These are phyloP conservation scores for Micromussa lordhowensis DNA, from an alignment of 92 coral and sea anemone species.

Conservation along the genomic window DNA sequence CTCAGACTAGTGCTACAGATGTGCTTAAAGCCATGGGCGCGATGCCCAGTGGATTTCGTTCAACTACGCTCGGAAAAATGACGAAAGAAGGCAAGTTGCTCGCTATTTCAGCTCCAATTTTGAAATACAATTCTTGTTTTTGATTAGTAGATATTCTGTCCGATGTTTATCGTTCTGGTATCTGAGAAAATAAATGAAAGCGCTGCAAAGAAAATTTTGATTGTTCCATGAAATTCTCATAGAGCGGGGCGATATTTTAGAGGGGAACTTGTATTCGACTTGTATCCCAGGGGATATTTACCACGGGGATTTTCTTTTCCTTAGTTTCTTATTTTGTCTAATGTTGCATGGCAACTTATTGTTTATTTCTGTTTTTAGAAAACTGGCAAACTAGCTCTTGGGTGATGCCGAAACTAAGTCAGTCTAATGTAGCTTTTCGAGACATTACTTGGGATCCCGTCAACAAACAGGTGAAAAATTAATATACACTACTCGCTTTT, in stretches of 20 bases:
- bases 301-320: no score
- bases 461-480: conserved; percentile 78
- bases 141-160: no score
- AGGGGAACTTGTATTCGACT: no score
- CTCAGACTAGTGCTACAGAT: conserved; percentile 95
- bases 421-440: conserved; percentile 83
- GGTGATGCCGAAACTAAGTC: conserved; percentile 93
- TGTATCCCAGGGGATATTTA: no score
- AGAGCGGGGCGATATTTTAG: no score
- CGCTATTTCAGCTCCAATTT: no score
- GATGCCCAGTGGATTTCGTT: conserved; percentile 96
- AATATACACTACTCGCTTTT: background rate
- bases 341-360: background rate
- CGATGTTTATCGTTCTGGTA: no score
- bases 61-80: conserved; percentile 89
- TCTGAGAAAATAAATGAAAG: no score
- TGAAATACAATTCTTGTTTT: no score
- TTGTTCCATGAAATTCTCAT: no score
- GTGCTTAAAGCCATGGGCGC: conserved; percentile 98
- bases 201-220: no score
- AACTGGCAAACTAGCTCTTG: conserved; percentile 79
- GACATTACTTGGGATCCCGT: conserved; percentile 96
- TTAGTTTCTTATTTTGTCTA: no score
- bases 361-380: conserved; percentile 50
- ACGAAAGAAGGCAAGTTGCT: conserved; percentile 76